Conservation (phyloP, 2,888 invertebrate species). For the Pelosia muscerda region DNA sequence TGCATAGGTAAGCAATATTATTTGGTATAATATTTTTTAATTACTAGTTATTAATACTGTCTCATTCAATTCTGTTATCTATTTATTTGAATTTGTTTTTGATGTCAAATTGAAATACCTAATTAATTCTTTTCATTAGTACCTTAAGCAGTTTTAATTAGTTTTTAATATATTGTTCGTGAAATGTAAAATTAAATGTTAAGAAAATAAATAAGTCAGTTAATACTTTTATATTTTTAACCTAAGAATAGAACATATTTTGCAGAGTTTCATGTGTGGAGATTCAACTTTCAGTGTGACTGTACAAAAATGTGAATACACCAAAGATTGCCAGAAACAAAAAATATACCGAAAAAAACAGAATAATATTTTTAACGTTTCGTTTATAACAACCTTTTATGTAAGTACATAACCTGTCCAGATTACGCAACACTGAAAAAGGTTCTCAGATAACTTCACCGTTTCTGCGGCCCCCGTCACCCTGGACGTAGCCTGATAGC, state of each 20-base stretch:
- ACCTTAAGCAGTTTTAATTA: no score
- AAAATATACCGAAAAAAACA: background rate
- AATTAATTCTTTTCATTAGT: no score
- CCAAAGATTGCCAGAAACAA: background rate
- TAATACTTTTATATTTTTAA: no score
- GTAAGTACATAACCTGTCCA: slow-evolving; percentile 23
- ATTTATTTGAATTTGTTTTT: background rate
- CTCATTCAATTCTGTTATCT: background rate
- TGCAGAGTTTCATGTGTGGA: no score
- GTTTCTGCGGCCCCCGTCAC: slow-evolving; percentile 35
- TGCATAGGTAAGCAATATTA: slow-evolving; percentile 65
- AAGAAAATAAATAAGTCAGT: no score
- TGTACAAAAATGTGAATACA: background rate
- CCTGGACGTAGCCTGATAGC: slow-evolving; percentile 53
- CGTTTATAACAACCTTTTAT: slow-evolving; percentile 8
- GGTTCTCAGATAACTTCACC: slow-evolving; percentile 40
- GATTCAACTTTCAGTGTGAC: no score
- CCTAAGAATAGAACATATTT: no score
- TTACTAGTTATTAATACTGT: background rate
- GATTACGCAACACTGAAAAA: slow-evolving; percentile 51
- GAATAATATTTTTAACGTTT: background rate
- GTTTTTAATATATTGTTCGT: no score
- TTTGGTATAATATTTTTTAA: slow-evolving; percentile 37
- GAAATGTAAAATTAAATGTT: no score
- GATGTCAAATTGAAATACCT: background rate